These are phyloP conservation scores for Porphyrio hochstetteri DNA, from an alignment of 2,113 vertebrate species.

Conservation along the genomic window DNA sequence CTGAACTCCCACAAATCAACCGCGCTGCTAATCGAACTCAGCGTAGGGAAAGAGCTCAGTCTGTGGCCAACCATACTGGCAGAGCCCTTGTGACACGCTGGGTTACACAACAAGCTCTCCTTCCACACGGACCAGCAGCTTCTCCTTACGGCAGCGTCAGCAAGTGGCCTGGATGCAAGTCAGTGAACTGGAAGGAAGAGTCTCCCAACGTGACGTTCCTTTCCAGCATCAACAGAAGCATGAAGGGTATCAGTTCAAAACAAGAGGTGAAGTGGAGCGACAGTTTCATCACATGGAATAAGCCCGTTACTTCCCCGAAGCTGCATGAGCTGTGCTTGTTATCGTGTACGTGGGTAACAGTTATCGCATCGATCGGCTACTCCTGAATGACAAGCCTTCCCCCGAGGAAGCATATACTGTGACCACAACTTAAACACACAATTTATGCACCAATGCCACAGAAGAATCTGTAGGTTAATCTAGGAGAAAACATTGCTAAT, in stretches of 20 bases:
- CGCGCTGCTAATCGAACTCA: rapidly evolving
- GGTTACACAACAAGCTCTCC: neutral
- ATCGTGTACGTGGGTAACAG: rapidly evolving
- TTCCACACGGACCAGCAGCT: neutral
- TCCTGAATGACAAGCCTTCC: neutral
- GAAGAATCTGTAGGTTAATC: neutral
- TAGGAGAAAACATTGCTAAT: neutral
- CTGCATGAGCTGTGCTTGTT: neutral
- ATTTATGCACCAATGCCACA: neutral
- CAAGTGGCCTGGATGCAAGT: neutral
- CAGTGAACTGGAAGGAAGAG: neutral
- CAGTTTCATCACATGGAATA: neutral
- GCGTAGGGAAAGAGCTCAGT: rapidly evolving
- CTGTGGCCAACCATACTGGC: neutral
- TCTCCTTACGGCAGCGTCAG: neutral
- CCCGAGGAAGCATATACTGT: neutral
- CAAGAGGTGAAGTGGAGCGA: neutral
- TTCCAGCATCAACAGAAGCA: neutral
- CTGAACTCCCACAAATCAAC: neutral
- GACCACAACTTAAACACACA: neutral
- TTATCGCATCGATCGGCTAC: neutral
- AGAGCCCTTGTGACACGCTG: neutral
- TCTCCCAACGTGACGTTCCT: neutral
- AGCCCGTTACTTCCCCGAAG: neutral
- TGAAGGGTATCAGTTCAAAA: neutral